Evolutionary conservation across 1,140 invertebrate genomes (phyloP).

Genomic region (Drosophila guanche): DNA sequence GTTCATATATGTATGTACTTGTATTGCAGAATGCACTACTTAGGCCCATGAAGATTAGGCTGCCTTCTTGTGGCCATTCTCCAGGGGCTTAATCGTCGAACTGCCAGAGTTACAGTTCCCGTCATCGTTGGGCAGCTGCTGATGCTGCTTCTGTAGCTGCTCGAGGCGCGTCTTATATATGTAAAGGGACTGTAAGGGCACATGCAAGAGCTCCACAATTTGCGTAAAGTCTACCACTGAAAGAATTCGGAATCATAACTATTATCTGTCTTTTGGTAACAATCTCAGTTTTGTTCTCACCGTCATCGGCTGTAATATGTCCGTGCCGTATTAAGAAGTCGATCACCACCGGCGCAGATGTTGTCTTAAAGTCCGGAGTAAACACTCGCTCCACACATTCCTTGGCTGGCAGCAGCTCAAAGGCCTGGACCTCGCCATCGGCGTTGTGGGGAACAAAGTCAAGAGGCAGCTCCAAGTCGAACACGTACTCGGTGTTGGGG

Average conservation of each 20-base stretch:
- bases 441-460: constrained; percentile 95
- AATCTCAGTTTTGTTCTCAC: constrained; percentile 84
- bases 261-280: background rate
- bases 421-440: constrained; percentile 96
- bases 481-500: constrained; percentile 97
- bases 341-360: constrained; percentile 93
- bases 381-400: constrained; percentile 92
- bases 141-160: constrained; percentile 56
- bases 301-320: constrained; percentile 93
- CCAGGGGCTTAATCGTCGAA: constrained; percentile 44
- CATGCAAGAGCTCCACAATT: constrained; percentile 93
- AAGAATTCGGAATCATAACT: constrained; percentile 10
- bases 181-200: constrained; percentile 91
- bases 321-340: constrained; percentile 97
- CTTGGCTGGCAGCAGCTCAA: constrained; percentile 92
- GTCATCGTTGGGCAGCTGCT: constrained; percentile 46
- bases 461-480: constrained; percentile 94
- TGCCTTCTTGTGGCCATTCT: constrained; percentile 72
- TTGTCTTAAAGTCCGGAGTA: constrained; percentile 94
- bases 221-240: constrained; percentile 92
- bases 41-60: constrained; percentile 23
- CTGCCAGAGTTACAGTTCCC: constrained; percentile 51
- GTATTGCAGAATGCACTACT: background rate
- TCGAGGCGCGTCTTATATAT: constrained; percentile 79
- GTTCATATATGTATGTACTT: constrained; percentile 8